Base-by-base conservation (phyloP, 37 sponge, comb jelly and placozoan genomes). In the Chondrilla cf. caribensis region DNA sequence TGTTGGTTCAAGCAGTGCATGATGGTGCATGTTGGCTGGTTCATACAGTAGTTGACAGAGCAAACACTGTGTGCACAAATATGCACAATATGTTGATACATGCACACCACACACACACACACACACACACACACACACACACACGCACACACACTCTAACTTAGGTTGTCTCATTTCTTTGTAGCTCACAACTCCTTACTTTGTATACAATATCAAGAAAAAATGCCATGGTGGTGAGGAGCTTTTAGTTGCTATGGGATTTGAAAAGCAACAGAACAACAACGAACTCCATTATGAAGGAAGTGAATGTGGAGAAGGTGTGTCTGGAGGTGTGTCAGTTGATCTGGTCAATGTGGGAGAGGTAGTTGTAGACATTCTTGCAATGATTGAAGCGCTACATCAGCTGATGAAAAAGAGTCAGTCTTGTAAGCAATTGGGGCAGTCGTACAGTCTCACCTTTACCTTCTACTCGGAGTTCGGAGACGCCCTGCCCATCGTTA, bases 121-220 rank as follows among this genome's bases (percentile, higher is more conserved):
- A n/a, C n/a, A n/a, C n/a, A n/a, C n/a, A n/a, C n/a, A n/a, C n/a
- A n/a, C n/a, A n/a, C n/a, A n/a, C n/a, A n/a, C n/a, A n/a, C n/a
- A n/a, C n/a, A n/a, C n/a, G n/a, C n/a, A n/a, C n/a, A n/a, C n/a
- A n/a, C n/a, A n/a, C n/a, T n/a, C n/a, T n/a, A n/a, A n/a, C n/a
- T n/a, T n/a, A n/a, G n/a, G n/a, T n/a, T n/a, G n/a, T n/a, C n/a
- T n/a, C n/a, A n/a, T n/a, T n/a, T n/a, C n/a, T n/a, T n/a, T n/a
- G n/a, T n/a, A 73, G 76, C 76, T 73, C 11, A 42, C 44, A 22
- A 39, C 24, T 73, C 76, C 76, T n/a, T 73, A 73, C 44, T 82
- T 70, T 39, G 82, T 82, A 37, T 82, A 82, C 58, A 82, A 82
- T 54, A 54, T 47, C 84, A 72, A 51, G 40, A 57, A 73, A 2